Percentiles rank a stretch among this genome's conserved stretches.
Conservation (phyloP, 2,888 invertebrate species). For the Hololepta plana region DNA sequence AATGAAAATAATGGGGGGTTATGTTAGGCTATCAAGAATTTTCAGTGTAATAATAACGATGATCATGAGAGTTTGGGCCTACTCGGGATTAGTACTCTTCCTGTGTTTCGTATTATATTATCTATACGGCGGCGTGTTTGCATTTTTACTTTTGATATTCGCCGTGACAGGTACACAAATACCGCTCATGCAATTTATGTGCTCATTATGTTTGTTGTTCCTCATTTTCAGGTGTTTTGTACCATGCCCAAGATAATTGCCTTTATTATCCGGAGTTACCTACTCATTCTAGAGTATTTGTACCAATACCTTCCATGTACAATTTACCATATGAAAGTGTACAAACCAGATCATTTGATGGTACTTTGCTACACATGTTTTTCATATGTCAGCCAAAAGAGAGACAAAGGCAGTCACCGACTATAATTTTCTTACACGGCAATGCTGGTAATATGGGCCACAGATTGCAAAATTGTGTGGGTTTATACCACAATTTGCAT, state of each 20-base stretch:
- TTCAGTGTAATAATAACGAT: constrained; percentile 31
- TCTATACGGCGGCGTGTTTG: constrained; percentile 61
- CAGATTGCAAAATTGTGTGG: constrained; percentile 72
- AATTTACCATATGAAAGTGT: constrained; percentile 76
- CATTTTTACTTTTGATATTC: constrained; percentile 47
- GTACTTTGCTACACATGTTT: constrained; percentile 61
- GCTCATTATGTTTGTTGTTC: constrained; percentile 1
- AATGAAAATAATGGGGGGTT: constrained; percentile 24
- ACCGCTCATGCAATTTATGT: constrained; percentile 1
- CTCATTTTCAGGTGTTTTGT: constrained; percentile 48
- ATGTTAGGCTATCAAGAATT: constrained; percentile 24
- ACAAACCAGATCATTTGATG: constrained; percentile 56
- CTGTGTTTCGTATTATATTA: constrained; percentile 64
- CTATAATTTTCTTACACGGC: constrained; percentile 83
- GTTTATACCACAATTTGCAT: constrained; percentile 61
- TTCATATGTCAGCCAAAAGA: constrained; percentile 57
- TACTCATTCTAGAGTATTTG: constrained; percentile 70
- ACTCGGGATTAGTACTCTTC: constrained; percentile 54
- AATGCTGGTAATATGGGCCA: constrained; percentile 97
- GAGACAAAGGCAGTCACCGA: constrained; percentile 52
- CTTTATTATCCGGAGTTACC: constrained; percentile 84
- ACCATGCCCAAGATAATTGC: constrained; percentile 70
- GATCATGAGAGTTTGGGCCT: constrained; percentile 57
- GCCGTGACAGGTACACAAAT: constrained; percentile 45
- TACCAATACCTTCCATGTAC: constrained; percentile 72